Base-by-base conservation (phyloP, 2,888 invertebrate species). In the Chalcosyrphus nemorum region DNA sequence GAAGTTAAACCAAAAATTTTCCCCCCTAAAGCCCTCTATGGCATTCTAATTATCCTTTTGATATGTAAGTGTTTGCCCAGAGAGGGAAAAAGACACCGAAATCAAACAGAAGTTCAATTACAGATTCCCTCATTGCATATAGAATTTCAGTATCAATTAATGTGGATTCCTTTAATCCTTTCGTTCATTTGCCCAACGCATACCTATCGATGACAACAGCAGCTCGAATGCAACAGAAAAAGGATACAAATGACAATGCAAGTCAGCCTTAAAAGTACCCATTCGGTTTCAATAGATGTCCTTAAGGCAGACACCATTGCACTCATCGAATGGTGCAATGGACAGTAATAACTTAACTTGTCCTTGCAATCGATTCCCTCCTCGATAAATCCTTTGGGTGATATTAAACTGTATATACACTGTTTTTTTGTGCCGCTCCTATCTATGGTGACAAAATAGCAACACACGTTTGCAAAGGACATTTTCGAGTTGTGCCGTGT, bases 51-150 rank as follows among this genome's bases (percentile, higher is more conserved):
- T 43, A 19, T 56, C 17, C 32, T n/a, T n/a, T 4, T 1, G 19
- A 56, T 21, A 56, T 56, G 17, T 15, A 56, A 35, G n/a, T 38
- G 21, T 38, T 57, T 2, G 38, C 1, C 29, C 6, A 57, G 3
- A 11, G 21, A 57, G 35, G 41, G 3, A 11, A 13, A 57, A 19
- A 38, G 35, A 27, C 24, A 0, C 4, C 32, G 38, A 32, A 66
- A 66, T 57, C 75, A 68, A 59, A 68, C 13, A 68, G 21, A 50
- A 35, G 17, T 57, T 76, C 68, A 76, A 68, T 76, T 59, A 76
- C 59, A 41, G 7, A 59, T 68, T 59, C 68, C 21, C 32, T 52
- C 15, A 21, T 52, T 68, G 68, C 17, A 68, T 68, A 17, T n/a
- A 29, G 32, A 32, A 68, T 76, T 59, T 45, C 11, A 29, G 57